Evolutionary conservation across 2,113 vertebrate genomes (phyloP), one percentile per base, ranked within the genome.

Genomic region (Oreochromis spilurus): DNA sequence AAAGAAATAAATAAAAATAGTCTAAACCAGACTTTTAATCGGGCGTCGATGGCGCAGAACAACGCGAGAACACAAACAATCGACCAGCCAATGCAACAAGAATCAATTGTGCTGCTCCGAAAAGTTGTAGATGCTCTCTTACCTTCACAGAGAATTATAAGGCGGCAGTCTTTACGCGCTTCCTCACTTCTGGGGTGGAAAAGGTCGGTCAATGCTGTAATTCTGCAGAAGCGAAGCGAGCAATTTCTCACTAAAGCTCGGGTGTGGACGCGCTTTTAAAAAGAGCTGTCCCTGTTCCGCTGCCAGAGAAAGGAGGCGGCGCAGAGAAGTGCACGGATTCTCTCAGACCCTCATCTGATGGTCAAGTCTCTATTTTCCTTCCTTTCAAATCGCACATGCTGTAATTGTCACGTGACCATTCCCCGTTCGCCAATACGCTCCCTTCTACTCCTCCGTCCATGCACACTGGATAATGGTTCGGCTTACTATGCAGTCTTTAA

Each of bases 401-500:
- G 90, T 79, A 89, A 83, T 24, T 26, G 93, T 93, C 94, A 95
- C 6, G 94, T 95, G 94, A 92, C 87, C 84, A 21, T 1, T 55
- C 92, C 48, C 48, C 7, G 5, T 52, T 84, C 81, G 53, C 92
- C 90, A 91, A 92, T 93, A 82, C 80, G 83, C 87, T 87, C 7
- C 13, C 52, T 86, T 70, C 87, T 54, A 84, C 85, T 85, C 60
- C 86, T 82, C 78, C 90, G 55, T 77, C 75, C 81, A 34, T 21
- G 8, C 70, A 24, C 81, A 40, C 75, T 3, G 36, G 60, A 16
- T 9, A 36, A 67, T 38, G 67, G 11, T 70, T 84, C 87, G 43
- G 55, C 58, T 19, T 77, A 77, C 72, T 50, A n/a, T 52, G 45
- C 45, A 1, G 45, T 31, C 72, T 50, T 12, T 4, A 82, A 77